Percentiles rank a stretch among this genome's conserved stretches.
Conservation (phyloP, 2,888 invertebrate genomes). For the Aethes cnicana region DNA sequence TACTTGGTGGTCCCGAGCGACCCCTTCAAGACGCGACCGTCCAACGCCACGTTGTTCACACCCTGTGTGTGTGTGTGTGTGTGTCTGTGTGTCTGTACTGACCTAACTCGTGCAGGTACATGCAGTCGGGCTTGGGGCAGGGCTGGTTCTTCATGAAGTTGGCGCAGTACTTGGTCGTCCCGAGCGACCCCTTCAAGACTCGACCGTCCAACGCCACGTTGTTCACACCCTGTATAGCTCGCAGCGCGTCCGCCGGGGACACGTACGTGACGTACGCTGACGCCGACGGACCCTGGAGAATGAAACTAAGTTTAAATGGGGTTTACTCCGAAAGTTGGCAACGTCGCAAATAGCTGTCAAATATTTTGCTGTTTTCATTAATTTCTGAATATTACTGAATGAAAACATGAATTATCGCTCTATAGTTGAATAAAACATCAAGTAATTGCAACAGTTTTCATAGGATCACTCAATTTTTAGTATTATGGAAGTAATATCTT, state of each 20-base stretch:
- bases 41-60: background rate
- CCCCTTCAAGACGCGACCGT: no score
- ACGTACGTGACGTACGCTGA: slow-evolving; percentile 99
- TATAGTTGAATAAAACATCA: no score
- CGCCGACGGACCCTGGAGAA: slow-evolving; percentile 87
- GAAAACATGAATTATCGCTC: no score
- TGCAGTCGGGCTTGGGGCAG: slow-evolving; percentile 99
- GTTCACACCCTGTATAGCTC: slow-evolving; percentile 98
- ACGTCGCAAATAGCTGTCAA: no score
- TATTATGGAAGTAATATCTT: no score
- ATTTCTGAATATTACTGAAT: no score
- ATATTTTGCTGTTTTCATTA: no score
- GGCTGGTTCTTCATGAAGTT: slow-evolving; percentile 99
- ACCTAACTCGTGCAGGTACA: slow-evolving; percentile 99
- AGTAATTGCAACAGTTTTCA: no score
- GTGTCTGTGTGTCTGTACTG: slow-evolving; percentile 37
- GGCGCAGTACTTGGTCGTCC: slow-evolving; percentile 99
- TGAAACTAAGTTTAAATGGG: background rate
- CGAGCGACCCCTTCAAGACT: slow-evolving; percentile 97
- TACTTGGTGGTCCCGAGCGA: no score
- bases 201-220: slow-evolving; percentile 98
- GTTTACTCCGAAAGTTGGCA: no score
- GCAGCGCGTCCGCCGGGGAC: slow-evolving; percentile 94
- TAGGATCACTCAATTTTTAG: no score
- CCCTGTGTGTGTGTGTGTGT: background rate